These are phyloP conservation scores for Caenorhabditis sp. DNA, from an alignment of 2,888 invertebrate species.

Conservation along the genomic window DNA sequence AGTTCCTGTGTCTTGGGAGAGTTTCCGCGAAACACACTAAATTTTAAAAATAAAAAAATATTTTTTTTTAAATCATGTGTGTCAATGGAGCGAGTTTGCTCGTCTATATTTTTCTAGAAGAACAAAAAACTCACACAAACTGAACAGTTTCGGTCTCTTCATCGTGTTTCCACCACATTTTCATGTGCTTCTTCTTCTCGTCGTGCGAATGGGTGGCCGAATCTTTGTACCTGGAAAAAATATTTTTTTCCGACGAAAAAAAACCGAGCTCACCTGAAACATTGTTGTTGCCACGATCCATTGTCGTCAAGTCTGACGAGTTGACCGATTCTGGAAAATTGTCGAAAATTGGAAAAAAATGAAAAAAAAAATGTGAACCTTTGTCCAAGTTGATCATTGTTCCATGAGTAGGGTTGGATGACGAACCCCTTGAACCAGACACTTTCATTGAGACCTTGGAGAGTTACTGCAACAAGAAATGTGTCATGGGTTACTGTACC, in stretches of 20 bases:
- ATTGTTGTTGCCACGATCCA: constrained; percentile 67
- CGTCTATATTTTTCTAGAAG: neutral
- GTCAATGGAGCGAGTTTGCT: too few relatives aligned
- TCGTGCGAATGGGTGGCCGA: constrained; percentile 69
- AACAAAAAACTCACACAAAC: constrained; percentile 60
- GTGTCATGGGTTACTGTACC: too few relatives aligned
- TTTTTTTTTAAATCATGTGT: too few relatives aligned
- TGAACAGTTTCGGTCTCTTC: constrained; percentile 64
- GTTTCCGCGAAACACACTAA: too few relatives aligned
- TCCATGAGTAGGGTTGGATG: constrained; percentile 65
- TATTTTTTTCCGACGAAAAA: neutral
- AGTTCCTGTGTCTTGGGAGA: too few relatives aligned
- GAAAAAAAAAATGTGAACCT: constrained; percentile 33
- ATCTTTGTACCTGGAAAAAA: constrained; percentile 45
- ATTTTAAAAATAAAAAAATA: too few relatives aligned
- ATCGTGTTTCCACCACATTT: constrained; percentile 68
- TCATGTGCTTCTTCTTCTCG: constrained; percentile 66
- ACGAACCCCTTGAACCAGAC: constrained; percentile 68
- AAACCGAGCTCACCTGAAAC: constrained; percentile 50
- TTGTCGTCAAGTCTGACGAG: constrained; percentile 68
- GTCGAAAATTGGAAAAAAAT: neutral
- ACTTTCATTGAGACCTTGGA: constrained; percentile 63
- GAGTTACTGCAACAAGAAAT: constrained; percentile 58
- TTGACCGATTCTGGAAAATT: constrained; percentile 61
- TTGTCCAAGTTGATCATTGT: constrained; percentile 57